Base-by-base conservation (phyloP, 2,888 invertebrate genomes). In the Drosophila hamatofila region DNA sequence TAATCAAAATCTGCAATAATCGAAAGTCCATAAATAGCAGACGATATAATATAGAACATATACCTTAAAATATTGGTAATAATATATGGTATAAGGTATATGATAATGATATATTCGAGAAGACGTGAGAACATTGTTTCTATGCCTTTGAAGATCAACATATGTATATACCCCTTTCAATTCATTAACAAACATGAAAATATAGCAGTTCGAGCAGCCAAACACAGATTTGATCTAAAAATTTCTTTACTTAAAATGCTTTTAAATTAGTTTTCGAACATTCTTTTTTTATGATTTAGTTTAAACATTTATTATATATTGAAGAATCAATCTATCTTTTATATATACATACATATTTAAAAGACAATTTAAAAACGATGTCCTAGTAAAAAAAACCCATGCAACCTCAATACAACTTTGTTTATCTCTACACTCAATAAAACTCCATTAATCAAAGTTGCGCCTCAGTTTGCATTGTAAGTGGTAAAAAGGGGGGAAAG, bases 381-480 rank as follows among this genome's bases (percentile, higher is more conserved):
- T n/a, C 3, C 39, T 16, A 39, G n/a, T n/a, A 16, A n/a, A 39
- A n/a, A 39, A 8, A 16, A 1, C 8, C 39, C n/a, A 8, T 11
- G 5, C 6, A 35, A 16, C 1, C 5, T 37, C 3, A 18, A 4
- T 4, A 16, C 4, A 16, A 16, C 35, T 52, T 54, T 39, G 54
- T 23, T 25, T 60, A 25, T 25, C 12, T 54, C 25, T 14, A 35
- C 55, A 11, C 55, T 51, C 18, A 30, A 58, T 59, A 18, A n/a
- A 52, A 42, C 35, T 69, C 25, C 44, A 71, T 62, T 62, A 70
- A 66, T 62, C 55, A 55, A 33, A 30, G 27, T 33, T 62, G 27
- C 56, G 21, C 69, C 56, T 51, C 46, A 57, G 48, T 66, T 78
- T 74, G 56, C 52, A 63, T 46, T 69, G 70, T 51, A 58, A 67